A percentile compares a stretch with the other conserved stretches of the same genome.
These are phyloP conservation scores for Tribolium madens DNA, from an alignment of 1,140 invertebrate species.

Conservation along the genomic window DNA sequence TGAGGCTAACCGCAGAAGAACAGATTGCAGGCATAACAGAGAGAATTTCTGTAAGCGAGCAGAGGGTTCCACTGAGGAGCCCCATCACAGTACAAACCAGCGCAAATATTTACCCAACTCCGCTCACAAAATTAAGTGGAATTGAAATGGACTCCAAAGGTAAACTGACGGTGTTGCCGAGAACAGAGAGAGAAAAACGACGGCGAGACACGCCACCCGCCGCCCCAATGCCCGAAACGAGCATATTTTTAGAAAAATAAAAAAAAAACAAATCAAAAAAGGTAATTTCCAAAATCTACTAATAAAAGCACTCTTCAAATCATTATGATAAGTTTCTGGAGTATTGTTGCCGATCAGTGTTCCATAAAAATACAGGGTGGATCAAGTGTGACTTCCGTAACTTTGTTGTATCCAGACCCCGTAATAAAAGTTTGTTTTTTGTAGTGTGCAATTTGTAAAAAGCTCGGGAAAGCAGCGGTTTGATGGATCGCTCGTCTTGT, in stretches of 20 bases:
- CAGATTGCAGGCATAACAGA: constrained; percentile 42
- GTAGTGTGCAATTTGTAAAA: neutral
- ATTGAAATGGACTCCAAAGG: constrained; percentile 66
- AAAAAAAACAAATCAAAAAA: too few relatives aligned
- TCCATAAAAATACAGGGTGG: too few relatives aligned
- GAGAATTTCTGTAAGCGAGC: constrained; percentile 40
- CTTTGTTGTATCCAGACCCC: too few relatives aligned
- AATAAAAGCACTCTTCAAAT: too few relatives aligned
- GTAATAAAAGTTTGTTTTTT: too few relatives aligned
- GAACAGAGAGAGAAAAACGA: constrained; percentile 24
- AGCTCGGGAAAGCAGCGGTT: neutral
- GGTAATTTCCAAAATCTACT: too few relatives aligned
- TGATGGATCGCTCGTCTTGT: constrained; percentile 4
- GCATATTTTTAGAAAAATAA: too few relatives aligned
- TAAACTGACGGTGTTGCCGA: constrained; percentile 58
- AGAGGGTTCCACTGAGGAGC: constrained; percentile 47
- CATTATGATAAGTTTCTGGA: too few relatives aligned
- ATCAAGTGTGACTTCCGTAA: too few relatives aligned
- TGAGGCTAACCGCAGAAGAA: constrained; percentile 41
- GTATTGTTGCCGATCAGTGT: too few relatives aligned
- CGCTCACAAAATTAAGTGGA: constrained; percentile 68
- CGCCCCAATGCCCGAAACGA: neutral
- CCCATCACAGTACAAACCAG: constrained; percentile 62
- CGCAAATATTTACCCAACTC: constrained; percentile 66
- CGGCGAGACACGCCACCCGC: constrained; percentile 16